Evolutionary conservation across 2,113 vertebrate species (phyloP).

Genomic region (Ancistrus triradiatus): DNA sequence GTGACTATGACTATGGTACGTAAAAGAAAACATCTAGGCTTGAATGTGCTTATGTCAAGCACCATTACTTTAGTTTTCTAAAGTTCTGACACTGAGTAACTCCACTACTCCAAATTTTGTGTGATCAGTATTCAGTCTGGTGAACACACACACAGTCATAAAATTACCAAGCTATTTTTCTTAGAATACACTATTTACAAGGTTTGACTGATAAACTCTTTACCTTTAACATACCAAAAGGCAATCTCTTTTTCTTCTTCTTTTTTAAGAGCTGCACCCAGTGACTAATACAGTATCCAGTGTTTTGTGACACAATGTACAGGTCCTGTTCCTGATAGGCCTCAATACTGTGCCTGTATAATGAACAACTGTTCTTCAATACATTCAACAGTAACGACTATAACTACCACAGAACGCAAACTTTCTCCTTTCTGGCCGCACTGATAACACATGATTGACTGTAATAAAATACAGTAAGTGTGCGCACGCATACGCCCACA

Average conservation of each 20-base stretch:
- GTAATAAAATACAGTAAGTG: constrained; percentile 12
- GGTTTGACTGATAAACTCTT: constrained; percentile 6
- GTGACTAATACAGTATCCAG: constrained; percentile 36
- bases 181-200: background rate
- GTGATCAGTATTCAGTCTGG: too few species aligned
- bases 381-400: constrained; percentile 11
- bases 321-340: constrained; percentile 15
- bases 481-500: constrained; percentile 22
- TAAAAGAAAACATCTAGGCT: constrained; percentile 49
- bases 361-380: constrained; percentile 1
- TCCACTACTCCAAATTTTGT: too few species aligned
- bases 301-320: constrained; percentile 32
- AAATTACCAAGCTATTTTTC: background rate
- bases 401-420: background rate
- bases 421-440: background rate
- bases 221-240: too few species aligned
- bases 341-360: too few species aligned
- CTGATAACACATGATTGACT: background rate
- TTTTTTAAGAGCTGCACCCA: constrained; percentile 15
- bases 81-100: too few species aligned
- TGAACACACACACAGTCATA: too few species aligned
- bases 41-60: constrained; percentile 53
- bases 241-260: too few species aligned
- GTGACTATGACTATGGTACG: constrained; percentile 46
- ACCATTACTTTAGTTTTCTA: constrained; percentile 41